Conservation (phyloP, 2,888 invertebrate species). For the Acrobasis suavella region DNA sequence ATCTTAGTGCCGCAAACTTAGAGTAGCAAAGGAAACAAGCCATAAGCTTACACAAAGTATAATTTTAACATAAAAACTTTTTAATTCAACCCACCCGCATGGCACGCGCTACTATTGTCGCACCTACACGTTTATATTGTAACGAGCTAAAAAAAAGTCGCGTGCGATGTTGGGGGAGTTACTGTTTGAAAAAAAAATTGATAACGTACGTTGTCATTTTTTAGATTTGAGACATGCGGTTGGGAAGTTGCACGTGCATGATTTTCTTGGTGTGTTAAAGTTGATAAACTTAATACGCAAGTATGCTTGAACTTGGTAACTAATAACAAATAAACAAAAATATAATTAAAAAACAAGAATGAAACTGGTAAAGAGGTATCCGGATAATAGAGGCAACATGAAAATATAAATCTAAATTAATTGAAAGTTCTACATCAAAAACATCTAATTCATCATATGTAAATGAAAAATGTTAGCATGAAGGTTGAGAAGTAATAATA, state of each 20-base stretch:
- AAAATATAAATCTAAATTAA: too few species aligned
- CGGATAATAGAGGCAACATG: too few species aligned
- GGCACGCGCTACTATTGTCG: slow-evolving; percentile 12
- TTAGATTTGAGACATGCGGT: not conserved
- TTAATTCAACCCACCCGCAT: slow-evolving; percentile 2
- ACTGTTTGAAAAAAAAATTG: slow-evolving; percentile 7
- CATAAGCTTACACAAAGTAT: not conserved
- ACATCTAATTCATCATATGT: too few species aligned
- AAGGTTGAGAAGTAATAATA: not conserved
- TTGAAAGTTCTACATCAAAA: too few species aligned
- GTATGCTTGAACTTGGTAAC: too few species aligned
- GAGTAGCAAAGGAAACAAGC: too few species aligned
- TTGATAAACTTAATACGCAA: not conserved
- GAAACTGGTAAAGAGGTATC: too few species aligned
- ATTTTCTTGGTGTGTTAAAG: not conserved
- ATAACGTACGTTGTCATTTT: slow-evolving; percentile 8
- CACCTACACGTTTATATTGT: slow-evolving; percentile 15
- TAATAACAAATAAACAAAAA: too few species aligned
- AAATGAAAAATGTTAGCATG: not conserved
- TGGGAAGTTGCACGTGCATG: not conserved
- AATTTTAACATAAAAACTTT: slow-evolving; percentile 7
- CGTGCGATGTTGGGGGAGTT: not conserved
- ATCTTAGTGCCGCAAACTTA: too few species aligned
- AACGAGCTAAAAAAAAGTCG: slow-evolving; percentile 20
- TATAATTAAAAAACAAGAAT: too few species aligned